Conservation (phyloP, 2,113 vertebrate species). For the Zeus faber region DNA sequence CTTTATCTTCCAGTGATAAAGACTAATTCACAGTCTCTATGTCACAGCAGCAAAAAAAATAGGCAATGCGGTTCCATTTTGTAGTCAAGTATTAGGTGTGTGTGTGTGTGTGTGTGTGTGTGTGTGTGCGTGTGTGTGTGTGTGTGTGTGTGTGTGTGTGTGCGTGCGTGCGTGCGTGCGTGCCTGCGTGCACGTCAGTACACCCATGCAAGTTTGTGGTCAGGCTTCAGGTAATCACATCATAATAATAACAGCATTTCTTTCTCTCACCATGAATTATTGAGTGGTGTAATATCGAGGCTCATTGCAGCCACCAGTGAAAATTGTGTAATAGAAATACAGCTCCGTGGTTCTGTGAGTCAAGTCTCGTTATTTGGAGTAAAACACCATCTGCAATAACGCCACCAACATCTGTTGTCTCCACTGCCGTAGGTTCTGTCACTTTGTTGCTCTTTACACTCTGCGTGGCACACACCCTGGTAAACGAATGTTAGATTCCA, state of each 20-base stretch:
- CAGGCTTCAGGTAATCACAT: constrained; percentile 36
- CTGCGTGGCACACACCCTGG: not conserved
- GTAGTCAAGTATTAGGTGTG: constrained; percentile 36
- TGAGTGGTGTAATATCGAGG: constrained; percentile 39
- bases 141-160: constrained; percentile 4
- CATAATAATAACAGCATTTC: constrained; percentile 39
- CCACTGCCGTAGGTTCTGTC: not conserved
- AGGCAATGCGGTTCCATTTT: constrained; percentile 44
- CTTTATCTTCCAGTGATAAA: no score
- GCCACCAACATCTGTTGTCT: not conserved
- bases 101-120: not conserved
- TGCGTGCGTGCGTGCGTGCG: constrained; percentile 11
- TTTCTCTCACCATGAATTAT: constrained; percentile 52
- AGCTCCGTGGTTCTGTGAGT: constrained; percentile 1
- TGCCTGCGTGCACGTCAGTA: not conserved
- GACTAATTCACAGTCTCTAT: no score
- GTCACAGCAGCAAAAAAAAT: no score
- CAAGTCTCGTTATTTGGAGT: no score
- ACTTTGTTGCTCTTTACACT: not conserved
- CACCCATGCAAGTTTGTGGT: no score
- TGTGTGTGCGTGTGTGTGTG: not conserved
- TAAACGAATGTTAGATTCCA: not conserved
- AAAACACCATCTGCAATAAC: no score
- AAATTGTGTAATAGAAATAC: constrained; percentile 10
- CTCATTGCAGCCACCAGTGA: not conserved